These are phyloP conservation scores for Ptilodon capucinus DNA, from an alignment of 2,888 invertebrate species.

Conservation along the genomic window DNA sequence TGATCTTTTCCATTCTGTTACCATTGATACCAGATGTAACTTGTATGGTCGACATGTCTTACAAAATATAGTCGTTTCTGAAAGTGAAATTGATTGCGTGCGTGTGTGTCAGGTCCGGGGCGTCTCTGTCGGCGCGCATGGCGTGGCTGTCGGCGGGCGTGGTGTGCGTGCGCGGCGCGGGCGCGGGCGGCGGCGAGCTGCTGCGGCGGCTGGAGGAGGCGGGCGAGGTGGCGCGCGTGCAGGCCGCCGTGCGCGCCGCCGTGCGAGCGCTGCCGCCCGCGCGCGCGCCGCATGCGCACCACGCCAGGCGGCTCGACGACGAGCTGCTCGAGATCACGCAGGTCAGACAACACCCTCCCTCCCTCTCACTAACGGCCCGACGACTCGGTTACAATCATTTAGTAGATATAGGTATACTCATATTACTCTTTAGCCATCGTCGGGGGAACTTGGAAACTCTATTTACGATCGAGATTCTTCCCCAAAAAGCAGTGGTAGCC, in stretches of 20 bases:
- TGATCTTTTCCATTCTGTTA: too few species aligned
- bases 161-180: slow-evolving; percentile 94
- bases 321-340: slow-evolving; percentile 94
- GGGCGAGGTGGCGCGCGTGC: slow-evolving; percentile 94
- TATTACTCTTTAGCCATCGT: too few species aligned
- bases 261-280: slow-evolving; percentile 67
- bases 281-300: slow-evolving; percentile 85
- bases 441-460: too few species aligned
- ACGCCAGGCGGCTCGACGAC: slow-evolving; percentile 88
- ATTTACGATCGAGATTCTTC: too few species aligned
- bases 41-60: too few species aligned
- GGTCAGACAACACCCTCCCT: slow-evolving; percentile 59
- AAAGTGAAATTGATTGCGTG: neutral
- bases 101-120: slow-evolving; percentile 81
- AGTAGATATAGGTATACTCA: too few species aligned
- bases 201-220: slow-evolving; percentile 96
- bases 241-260: slow-evolving; percentile 85
- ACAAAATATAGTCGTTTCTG: neutral
- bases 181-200: slow-evolving; percentile 84
- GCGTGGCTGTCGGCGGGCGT: slow-evolving; percentile 96
- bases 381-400: too few species aligned
- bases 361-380: too few species aligned
- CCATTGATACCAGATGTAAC: too few species aligned
- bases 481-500: too few species aligned
- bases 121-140: slow-evolving; percentile 90